These are phyloP conservation scores for Pluvianellus socialis DNA, from an alignment of 2,113 vertebrate genomes.

Conservation along the genomic window DNA sequence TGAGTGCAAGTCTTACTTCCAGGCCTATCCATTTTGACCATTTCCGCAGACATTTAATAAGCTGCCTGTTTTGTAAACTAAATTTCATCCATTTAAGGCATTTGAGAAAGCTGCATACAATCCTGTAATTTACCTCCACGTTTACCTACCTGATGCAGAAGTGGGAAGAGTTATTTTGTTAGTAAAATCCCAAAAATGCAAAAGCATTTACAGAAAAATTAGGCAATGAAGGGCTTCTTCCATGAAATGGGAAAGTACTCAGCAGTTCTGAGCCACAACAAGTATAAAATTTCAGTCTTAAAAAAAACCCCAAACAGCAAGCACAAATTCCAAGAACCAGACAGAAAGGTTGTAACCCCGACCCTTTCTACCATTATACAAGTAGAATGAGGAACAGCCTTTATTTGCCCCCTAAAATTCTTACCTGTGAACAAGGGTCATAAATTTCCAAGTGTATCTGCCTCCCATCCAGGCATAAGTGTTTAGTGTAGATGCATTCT, in stretches of 20 bases:
- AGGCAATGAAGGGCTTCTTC: neutral
- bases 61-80: neutral
- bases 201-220: neutral
- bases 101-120: neutral
- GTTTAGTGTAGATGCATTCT: conserved; percentile 89
- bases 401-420: neutral
- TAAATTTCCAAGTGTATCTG: conserved; percentile 85
- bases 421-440: conserved; percentile 86
- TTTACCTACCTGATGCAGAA: neutral
- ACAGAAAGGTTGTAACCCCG: neutral
- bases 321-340: neutral
- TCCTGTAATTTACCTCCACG: neutral
- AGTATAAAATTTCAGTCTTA: neutral
- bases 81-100: neutral
- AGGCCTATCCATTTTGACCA: neutral
- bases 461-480: conserved; percentile 82
- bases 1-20: neutral
- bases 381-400: neutral
- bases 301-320: neutral
- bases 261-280: neutral
- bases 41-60: neutral
- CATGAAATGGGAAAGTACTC: neutral
- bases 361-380: neutral
- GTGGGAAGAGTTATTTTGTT: neutral
- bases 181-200: neutral